Evolutionary conservation across 2,797 vertebrate genomes (phyloP).

Genomic region (Micrastur ruficollis): DNA sequence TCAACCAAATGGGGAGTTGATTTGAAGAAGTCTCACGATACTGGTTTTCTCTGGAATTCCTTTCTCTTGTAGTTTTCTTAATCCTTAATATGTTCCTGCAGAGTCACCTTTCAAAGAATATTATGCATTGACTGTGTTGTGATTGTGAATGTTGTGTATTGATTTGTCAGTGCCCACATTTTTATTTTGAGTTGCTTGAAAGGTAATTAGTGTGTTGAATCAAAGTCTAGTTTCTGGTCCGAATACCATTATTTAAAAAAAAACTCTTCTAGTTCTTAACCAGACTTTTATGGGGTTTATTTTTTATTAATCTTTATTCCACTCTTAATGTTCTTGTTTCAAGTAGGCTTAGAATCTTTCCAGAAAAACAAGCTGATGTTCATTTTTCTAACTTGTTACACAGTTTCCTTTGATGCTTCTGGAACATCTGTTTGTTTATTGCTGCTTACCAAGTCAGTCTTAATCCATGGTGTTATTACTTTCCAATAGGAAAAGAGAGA

Average conservation of each 20-base stretch:
- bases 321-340: neutral
- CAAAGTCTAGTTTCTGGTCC: neutral
- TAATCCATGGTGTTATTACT: neutral
- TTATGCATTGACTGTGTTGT: neutral
- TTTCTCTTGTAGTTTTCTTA: neutral
- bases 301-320: neutral
- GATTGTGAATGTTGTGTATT: neutral
- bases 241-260: neutral
- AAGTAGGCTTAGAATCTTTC: neutral
- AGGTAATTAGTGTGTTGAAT: neutral
- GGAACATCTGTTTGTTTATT: neutral
- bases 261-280: neutral
- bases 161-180: neutral
- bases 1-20: neutral
- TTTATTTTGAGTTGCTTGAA: neutral
- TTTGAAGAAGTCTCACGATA: neutral
- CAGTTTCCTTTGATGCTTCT: neutral
- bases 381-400: neutral
- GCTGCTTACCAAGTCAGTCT: neutral
- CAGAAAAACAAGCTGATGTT: neutral
- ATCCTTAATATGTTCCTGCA: neutral
- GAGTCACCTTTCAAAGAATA: neutral
- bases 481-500: neutral
- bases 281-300: neutral
- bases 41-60: neutral